Evolutionary conservation across 2,113 vertebrate species (phyloP).

Genomic region (Pygathrix nemaeus): DNA sequence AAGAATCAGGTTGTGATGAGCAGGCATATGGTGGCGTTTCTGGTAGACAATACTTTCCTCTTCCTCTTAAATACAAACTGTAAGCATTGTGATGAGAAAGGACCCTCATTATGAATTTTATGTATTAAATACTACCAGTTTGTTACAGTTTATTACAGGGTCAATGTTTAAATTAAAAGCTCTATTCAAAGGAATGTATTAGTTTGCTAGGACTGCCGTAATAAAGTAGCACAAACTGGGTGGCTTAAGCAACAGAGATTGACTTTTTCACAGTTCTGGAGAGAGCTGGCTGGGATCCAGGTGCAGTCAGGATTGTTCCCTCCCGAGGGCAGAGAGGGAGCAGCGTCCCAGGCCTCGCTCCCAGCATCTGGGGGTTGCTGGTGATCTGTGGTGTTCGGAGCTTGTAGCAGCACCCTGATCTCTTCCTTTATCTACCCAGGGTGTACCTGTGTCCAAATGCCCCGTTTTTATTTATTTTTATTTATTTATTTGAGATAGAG

Average conservation of each 20-base stretch:
- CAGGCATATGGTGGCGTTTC: background rate
- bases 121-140: background rate
- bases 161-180: background rate
- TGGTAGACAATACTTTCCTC: background rate
- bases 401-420: fast-evolving
- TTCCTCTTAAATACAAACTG: background rate
- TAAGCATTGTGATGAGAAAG: background rate
- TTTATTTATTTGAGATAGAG: too few relatives aligned
- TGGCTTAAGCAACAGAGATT: background rate
- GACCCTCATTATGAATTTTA: background rate
- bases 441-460: background rate
- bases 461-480: background rate
- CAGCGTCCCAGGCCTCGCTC: too few relatives aligned
- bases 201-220: background rate
- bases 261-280: background rate
- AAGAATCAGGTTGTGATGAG: background rate
- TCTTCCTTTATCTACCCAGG: background rate
- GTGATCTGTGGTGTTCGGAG: fast-evolving
- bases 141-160: background rate
- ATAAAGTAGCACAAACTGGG: background rate
- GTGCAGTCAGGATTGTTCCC: background rate
- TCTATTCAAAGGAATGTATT: background rate
- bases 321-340: background rate
- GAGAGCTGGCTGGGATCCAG: background rate
- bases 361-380: background rate